phyloP scores from a whole-genome alignment of 2,888 invertebrate species.

The Bhutanitis thaidina region DNA sequence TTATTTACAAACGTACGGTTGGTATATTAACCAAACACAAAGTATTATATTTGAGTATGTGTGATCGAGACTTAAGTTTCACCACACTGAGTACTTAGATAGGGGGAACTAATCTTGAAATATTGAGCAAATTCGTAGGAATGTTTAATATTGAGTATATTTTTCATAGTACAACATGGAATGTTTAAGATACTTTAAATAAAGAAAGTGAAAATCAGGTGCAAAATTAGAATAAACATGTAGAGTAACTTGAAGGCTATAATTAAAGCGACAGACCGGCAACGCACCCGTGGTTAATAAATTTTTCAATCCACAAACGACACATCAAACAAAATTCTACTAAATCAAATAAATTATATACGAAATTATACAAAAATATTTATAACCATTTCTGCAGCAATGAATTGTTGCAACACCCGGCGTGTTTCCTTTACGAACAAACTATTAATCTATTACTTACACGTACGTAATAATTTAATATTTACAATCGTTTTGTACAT shows the following conservation, averaged over 20 bases:
- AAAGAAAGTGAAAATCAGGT: slow-evolving; percentile 5
- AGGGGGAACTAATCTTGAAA: slow-evolving; percentile 32
- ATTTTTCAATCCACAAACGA: slow-evolving; percentile 54
- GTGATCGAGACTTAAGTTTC: slow-evolving; percentile 48
- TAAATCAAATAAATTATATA: slow-evolving; percentile 71
- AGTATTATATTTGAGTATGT: slow-evolving; percentile 58
- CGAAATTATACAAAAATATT: slow-evolving; percentile 53
- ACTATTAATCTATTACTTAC: slow-evolving; percentile 48
- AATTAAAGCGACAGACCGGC: slow-evolving; percentile 29
- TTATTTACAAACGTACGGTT: slow-evolving; percentile 34
- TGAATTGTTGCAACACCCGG: slow-evolving; percentile 60
- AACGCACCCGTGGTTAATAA: slow-evolving; percentile 62
- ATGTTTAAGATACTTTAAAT: slow-evolving; percentile 15
- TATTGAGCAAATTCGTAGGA: slow-evolving; percentile 31
- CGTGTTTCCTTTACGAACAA: slow-evolving; percentile 50
- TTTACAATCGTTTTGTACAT: slow-evolving; percentile 73
- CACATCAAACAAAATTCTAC: slow-evolving; percentile 61
- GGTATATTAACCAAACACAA: slow-evolving; percentile 15
- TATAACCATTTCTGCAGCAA: slow-evolving; percentile 41
- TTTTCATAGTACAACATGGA: slow-evolving; percentile 19
- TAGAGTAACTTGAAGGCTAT: slow-evolving; percentile 29
- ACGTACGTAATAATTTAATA: slow-evolving; percentile 63
- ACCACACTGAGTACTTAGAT: slow-evolving; percentile 51
- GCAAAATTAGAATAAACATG: slow-evolving; percentile 18
- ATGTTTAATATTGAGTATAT: slow-evolving; percentile 27